Evolutionary conservation across 2,113 vertebrate genomes (phyloP), one percentile per base, ranked within the genome.

Genomic region (Ifrita kowaldi): DNA sequence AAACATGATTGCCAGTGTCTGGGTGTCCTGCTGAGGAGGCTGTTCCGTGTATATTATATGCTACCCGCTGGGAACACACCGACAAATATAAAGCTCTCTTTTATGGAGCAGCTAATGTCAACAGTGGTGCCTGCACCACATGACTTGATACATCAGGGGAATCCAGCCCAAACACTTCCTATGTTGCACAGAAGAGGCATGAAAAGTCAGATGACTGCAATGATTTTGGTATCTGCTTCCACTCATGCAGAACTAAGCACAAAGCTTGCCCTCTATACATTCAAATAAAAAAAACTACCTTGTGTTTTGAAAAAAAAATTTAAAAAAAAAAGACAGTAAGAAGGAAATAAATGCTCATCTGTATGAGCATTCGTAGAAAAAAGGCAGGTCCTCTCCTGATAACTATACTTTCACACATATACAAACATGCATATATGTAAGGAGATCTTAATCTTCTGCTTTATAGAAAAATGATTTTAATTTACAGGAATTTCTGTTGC

Each of bases 61-160:
- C 73, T 39, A 18, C 56, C 33, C 7, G 2, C 77, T 78, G 86
- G 42, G 87, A 89, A 15, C 68, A 53, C 10, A 27, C 24, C 68
- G 39, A 37, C 63, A 75, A 59, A 64, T 13, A 56, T 5, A 87
- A 89, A 21, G 27, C 37, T 68, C 32, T 93, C 77, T 82, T 76
- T 70, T 44, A 70, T 24, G 62, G 41, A 89, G 65, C 79, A 71
- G 77, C 76, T 91, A 28, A 69, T 27, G 52, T 53, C 89, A 84
- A 60, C 59, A 60, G 68, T 5, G 39, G 60, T 75, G 30, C 76
- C 39, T 21, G 28, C 39, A 74, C 47, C 89, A 67, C 65, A 8
- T 5, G 27, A 44, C 44, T 53, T n/a, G 14, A 44, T 11, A 18
- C 33, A 50, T 19, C 47, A 41, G 84, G 52, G 60, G 68, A 84